Evolutionary conservation across 2,888 invertebrate species (phyloP).

Genomic region (Athalia rosae): DNA sequence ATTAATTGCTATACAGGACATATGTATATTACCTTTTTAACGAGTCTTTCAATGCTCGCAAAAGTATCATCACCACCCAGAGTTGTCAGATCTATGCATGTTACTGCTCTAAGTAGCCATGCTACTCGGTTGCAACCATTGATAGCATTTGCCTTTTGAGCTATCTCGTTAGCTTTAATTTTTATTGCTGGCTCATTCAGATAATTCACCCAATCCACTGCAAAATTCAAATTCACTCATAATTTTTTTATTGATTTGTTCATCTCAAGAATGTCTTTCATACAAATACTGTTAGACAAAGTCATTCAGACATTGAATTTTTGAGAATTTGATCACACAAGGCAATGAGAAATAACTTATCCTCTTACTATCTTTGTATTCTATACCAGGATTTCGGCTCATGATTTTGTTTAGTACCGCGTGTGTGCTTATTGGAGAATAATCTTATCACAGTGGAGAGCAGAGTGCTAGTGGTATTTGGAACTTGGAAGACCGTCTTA

Average conservation of each 20-base stretch:
- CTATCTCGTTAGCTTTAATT: constrained; percentile 58
- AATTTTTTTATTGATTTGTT: neutral
- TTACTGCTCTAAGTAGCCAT: constrained; percentile 89
- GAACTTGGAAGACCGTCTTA: neutral
- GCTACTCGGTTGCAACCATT: constrained; percentile 77
- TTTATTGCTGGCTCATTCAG: constrained; percentile 59
- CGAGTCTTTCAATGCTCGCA: constrained; percentile 87
- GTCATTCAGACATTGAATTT: constrained; percentile 34
- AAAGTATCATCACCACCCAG: constrained; percentile 88
- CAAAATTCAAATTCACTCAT: constrained; percentile 4
- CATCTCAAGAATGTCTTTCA: constrained; percentile 49
- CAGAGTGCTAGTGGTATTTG: neutral
- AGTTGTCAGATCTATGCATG: constrained; percentile 94
- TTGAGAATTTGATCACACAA: neutral
- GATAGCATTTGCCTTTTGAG: constrained; percentile 55
- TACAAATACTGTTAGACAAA: constrained; percentile 39
- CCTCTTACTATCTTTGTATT: constrained; percentile 26
- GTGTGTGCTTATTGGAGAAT: neutral
- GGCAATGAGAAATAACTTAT: neutral
- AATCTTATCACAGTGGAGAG: neutral
- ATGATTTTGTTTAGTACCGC: neutral
- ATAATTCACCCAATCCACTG: constrained; percentile 17
- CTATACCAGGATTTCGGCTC: constrained; percentile 27
- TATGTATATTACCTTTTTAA: constrained; percentile 81
- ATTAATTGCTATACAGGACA: constrained; percentile 60